Conservation (phyloP, 2,888 invertebrate genomes). For the Hoplodrina ambigua region DNA sequence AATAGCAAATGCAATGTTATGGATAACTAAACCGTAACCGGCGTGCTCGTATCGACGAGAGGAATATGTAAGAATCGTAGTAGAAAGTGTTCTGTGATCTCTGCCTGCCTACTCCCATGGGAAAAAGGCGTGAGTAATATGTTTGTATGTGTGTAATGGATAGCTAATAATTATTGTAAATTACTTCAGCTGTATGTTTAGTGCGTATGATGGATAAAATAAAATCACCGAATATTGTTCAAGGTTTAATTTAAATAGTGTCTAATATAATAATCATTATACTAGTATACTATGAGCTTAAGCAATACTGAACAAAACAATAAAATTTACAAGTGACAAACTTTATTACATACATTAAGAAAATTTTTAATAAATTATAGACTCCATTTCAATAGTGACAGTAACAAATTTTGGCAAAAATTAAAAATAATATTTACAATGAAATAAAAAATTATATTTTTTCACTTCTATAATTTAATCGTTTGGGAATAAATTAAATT, state of each 20-base stretch:
- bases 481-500: constrained; percentile 65
- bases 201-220: constrained; percentile 4
- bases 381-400: constrained; percentile 63
- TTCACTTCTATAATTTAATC: constrained; percentile 46
- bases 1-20: too few relatives aligned
- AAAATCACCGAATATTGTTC: constrained; percentile 54
- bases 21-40: too few relatives aligned
- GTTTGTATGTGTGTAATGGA: too few relatives aligned
- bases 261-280: constrained; percentile 81
- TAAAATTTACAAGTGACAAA: constrained; percentile 88
- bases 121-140: too few relatives aligned
- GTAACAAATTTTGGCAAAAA: constrained; percentile 83
- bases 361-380: constrained; percentile 73
- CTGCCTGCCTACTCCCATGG: too few relatives aligned
- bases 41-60: too few relatives aligned
- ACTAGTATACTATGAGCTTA: constrained; percentile 87
- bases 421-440: constrained; percentile 85
- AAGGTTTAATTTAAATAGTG: constrained; percentile 83
- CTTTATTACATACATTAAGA: constrained; percentile 73
- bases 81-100: too few relatives aligned
- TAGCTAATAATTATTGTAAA: too few relatives aligned
- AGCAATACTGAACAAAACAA: constrained; percentile 89
- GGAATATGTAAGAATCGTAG: too few relatives aligned
- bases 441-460: constrained; percentile 64
- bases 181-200: too few relatives aligned